Evolutionary conservation across 2,888 invertebrate genomes (phyloP).

Genomic region (Falcaria lacertinaria): DNA sequence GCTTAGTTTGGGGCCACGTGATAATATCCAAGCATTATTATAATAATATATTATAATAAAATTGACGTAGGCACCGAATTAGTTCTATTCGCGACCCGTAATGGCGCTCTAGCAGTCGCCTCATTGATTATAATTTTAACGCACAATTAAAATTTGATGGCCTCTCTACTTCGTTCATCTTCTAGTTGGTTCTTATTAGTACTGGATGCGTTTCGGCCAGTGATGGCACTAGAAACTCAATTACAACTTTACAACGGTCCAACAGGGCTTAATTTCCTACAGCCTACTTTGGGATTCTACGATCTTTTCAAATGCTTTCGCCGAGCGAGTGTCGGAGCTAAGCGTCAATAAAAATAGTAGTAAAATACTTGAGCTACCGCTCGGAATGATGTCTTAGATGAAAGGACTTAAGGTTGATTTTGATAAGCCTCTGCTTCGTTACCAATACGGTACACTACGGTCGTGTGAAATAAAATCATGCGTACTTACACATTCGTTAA

Average conservation of each 20-base stretch:
- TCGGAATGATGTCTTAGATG: slow-evolving; percentile 40
- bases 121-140: slow-evolving; percentile 79
- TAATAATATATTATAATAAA: too few relatives aligned
- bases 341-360: slow-evolving; percentile 78
- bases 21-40: too few relatives aligned
- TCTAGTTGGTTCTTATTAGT: slow-evolving; percentile 56
- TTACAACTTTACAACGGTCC: slow-evolving; percentile 26
- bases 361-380: slow-evolving; percentile 45
- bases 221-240: slow-evolving; percentile 16
- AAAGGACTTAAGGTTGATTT: slow-evolving; percentile 31
- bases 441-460: slow-evolving; percentile 49
- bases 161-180: slow-evolving; percentile 73
- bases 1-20: too few relatives aligned
- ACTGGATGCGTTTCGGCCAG: slow-evolving; percentile 21
- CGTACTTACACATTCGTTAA: slow-evolving; percentile 78
- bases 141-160: slow-evolving; percentile 79
- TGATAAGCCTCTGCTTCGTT: slow-evolving; percentile 9
- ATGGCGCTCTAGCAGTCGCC: slow-evolving; percentile 51
- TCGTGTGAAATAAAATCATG: slow-evolving; percentile 79
- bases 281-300: slow-evolving; percentile 27
- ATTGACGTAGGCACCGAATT: slow-evolving; percentile 36
- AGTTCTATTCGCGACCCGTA: slow-evolving; percentile 55
- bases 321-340: slow-evolving; percentile 71
- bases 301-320: slow-evolving; percentile 55
- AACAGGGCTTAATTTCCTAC: slow-evolving; percentile 39